Evolutionary conservation across 2,113 vertebrate species (phyloP).

Genomic region (Vulpes lagopus): DNA sequence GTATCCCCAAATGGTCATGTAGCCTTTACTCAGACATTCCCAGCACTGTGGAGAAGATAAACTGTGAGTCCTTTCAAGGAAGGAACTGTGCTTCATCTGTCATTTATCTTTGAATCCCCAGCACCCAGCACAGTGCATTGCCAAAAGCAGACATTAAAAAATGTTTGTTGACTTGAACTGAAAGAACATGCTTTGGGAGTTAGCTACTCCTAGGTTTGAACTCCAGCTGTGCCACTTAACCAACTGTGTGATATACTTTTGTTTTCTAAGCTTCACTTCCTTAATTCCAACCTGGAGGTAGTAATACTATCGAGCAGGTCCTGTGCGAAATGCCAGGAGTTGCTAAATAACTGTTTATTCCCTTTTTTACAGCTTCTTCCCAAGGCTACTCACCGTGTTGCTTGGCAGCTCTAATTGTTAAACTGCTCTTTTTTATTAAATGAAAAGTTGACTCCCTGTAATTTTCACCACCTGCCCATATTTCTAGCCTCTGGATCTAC

Average conservation of each 20-base stretch:
- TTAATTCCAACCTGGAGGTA: background rate
- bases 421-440: background rate
- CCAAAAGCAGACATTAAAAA: conserved; percentile 4
- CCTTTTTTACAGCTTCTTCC: background rate
- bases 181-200: background rate
- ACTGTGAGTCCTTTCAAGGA: background rate
- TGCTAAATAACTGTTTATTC: background rate
- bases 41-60: background rate
- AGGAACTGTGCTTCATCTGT: background rate
- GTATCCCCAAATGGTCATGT: background rate
- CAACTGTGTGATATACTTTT: background rate
- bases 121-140: background rate
- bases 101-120: background rate
- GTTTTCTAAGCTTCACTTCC: background rate
- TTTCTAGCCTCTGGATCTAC: conserved; percentile 14
- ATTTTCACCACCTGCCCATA: background rate
- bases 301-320: background rate
- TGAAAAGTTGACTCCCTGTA: background rate
- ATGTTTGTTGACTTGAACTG: background rate
- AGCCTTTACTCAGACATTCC: background rate
- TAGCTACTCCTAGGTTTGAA: background rate
- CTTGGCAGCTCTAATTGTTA: background rate
- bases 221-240: background rate
- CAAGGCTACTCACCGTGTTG: background rate
- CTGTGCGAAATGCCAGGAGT: background rate